These are phyloP conservation scores for Ennomos quercinarius DNA, from an alignment of 2,888 invertebrate species.

Conservation along the genomic window DNA sequence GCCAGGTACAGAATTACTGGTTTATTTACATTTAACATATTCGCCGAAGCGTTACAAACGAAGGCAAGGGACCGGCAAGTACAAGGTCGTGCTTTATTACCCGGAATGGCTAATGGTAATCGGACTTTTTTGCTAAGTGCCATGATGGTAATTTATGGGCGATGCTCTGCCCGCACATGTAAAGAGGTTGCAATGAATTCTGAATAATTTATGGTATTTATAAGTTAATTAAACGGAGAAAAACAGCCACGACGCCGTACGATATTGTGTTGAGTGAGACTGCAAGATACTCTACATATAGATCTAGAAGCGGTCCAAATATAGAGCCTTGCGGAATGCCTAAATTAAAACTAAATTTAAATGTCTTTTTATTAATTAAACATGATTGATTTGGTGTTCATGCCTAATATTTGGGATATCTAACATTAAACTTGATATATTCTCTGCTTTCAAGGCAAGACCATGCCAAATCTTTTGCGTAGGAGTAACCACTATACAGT, in stretches of 20 bases:
- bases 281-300: not conserved
- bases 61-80: conserved; percentile 34
- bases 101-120: conserved; percentile 39
- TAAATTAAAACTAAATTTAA: conserved; percentile 3
- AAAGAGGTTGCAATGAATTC: conserved; percentile 9
- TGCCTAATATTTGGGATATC: conserved; percentile 14
- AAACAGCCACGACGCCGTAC: conserved; percentile 15
- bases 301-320: conserved; percentile 15
- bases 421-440: conserved; percentile 30
- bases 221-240: conserved; percentile 14
- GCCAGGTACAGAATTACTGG: conserved; percentile 5
- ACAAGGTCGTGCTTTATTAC: conserved; percentile 43
- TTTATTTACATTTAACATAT: conserved; percentile 21
- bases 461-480: conserved; percentile 30
- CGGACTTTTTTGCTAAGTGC: conserved; percentile 32
- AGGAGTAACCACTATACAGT: conserved; percentile 36
- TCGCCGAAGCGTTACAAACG: conserved; percentile 40
- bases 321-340: conserved; percentile 22
- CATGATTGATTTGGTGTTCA: conserved; percentile 13
- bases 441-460: conserved; percentile 25
- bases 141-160: conserved; percentile 21
- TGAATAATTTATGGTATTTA: conserved; percentile 18
- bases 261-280: not conserved
- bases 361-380: not conserved
- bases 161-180: conserved; percentile 9